Conservation (phyloP, 2,113 vertebrate species). For the Sinocyclocheilus rhinocerous region DNA sequence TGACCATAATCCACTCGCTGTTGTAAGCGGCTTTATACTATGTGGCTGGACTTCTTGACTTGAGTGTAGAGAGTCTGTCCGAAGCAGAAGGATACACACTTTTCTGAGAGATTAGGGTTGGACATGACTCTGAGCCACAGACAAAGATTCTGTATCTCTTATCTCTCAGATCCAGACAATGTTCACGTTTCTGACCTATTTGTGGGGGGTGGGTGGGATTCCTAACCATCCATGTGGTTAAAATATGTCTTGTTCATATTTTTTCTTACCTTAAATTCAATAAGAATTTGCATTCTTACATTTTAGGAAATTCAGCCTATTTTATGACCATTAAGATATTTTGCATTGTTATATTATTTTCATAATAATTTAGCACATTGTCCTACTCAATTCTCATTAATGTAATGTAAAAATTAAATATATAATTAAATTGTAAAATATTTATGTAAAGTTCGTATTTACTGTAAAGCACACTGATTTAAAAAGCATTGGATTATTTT, state of each 20-base stretch:
- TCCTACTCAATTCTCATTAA: neutral
- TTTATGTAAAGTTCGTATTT: neutral
- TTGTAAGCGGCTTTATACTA: conserved; percentile 36
- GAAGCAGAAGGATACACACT: conserved; percentile 32
- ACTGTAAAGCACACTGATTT: neutral
- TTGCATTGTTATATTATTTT: neutral
- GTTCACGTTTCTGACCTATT: neutral
- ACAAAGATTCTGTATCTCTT: conserved; percentile 5
- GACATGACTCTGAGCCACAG: conserved; percentile 14
- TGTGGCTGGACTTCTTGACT: conserved; percentile 22
- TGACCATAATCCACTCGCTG: conserved; percentile 44
- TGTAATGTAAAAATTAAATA: neutral
- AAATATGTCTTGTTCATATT: too few relatives aligned
- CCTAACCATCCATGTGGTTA: neutral
- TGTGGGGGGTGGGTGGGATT: neutral
- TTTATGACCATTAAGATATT: neutral
- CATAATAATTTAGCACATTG: neutral
- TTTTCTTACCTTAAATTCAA: too few relatives aligned
- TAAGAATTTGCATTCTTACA: too few relatives aligned
- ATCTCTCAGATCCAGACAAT: conserved; percentile 20
- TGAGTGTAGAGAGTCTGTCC: conserved; percentile 20
- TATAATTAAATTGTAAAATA: neutral
- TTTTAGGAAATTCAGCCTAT: too few relatives aligned
- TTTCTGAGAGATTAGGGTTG: conserved; percentile 26
- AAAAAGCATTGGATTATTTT: too few relatives aligned